A percentile compares a stretch with the other conserved stretches of the same genome.
These are phyloP conservation scores for Brachyhypopomus gauderio DNA, from an alignment of 2,113 vertebrate species.

Conservation along the genomic window DNA sequence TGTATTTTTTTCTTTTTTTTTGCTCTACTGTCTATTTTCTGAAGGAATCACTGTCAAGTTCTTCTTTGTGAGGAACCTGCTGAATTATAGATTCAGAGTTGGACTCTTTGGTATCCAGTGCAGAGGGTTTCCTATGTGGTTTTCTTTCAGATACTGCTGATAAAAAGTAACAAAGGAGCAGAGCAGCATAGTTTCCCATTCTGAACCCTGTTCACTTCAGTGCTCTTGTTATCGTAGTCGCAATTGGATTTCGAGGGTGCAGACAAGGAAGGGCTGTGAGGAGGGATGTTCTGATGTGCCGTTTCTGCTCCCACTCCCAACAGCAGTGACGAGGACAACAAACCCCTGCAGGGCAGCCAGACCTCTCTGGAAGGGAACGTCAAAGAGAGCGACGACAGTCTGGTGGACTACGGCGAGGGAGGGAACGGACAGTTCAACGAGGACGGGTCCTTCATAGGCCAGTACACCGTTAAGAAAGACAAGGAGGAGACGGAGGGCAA, in stretches of 20 bases:
- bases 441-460: conserved; percentile 97
- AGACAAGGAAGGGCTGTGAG: background rate
- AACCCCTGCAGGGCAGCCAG: conserved; percentile 96
- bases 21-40: conserved; percentile 18
- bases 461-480: conserved; percentile 99
- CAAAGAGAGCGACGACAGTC: conserved; percentile 97
- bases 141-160: background rate
- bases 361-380: conserved; percentile 93
- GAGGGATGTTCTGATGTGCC: background rate
- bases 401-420: conserved; percentile 96
- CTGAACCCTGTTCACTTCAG: background rate
- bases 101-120: background rate
- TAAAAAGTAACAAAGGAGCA: conserved; percentile 6
- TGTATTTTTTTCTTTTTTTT: background rate
- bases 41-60: background rate
- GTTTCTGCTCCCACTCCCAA: conserved; percentile 36
- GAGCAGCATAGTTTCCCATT: background rate
- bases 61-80: background rate
- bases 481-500: conserved; percentile 98
- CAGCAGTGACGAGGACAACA: conserved; percentile 97
- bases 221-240: background rate
- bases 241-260: background rate
- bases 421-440: conserved; percentile 97
- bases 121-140: background rate
- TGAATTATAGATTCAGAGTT: conserved; percentile 4